Base-by-base conservation (phyloP, 2,888 invertebrate species). In the Polyommatus iphigenia region DNA sequence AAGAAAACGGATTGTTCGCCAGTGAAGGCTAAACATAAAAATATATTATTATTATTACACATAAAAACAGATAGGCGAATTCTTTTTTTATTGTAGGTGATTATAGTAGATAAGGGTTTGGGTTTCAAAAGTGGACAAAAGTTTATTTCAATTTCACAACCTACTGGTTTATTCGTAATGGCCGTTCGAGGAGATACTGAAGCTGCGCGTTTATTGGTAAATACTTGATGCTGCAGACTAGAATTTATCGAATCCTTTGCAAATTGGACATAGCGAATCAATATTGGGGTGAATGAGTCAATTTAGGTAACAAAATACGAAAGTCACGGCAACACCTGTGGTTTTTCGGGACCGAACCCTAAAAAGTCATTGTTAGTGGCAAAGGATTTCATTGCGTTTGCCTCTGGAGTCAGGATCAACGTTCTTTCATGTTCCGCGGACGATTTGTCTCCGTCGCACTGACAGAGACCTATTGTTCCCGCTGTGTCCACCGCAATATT, bases 401-500 rank as follows among this genome's bases (percentile, higher is more conserved):
- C 54, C 71, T 71, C 50, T 18, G 54, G 54, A 54, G 77, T 73
- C 79, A 77, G 80, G 80, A 81, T 82, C 81, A 81, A 80, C 80
- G 79, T 80, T 84, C 81, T 81, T 83, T 85, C 81, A 80, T 82
- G 80, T 81, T 81, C 81, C 82, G 80, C 80, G 79, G 82, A 87
- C 90, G 87, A 91, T 92, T 91, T 91, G 87, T 92, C 92, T 89
- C 85, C 84, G 89, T 88, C 89, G 80, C 78, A 73, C 84, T 87
- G 92, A 90, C 91, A 88, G 87, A 89, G 89, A 91, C 86, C 87
- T 87, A 92, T 91, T 92, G 91, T 91, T 89, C 80, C 82, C 32
- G 32, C 82, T 84, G 85, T 86, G 89, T 88, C 89, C 89, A 87
- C 88, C 86, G 83, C 89, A 88, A 89, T 90, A 90, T 91, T 88